phyloP scores from a whole-genome alignment of 1,140 invertebrate species.

The Phortica variegata region DNA sequence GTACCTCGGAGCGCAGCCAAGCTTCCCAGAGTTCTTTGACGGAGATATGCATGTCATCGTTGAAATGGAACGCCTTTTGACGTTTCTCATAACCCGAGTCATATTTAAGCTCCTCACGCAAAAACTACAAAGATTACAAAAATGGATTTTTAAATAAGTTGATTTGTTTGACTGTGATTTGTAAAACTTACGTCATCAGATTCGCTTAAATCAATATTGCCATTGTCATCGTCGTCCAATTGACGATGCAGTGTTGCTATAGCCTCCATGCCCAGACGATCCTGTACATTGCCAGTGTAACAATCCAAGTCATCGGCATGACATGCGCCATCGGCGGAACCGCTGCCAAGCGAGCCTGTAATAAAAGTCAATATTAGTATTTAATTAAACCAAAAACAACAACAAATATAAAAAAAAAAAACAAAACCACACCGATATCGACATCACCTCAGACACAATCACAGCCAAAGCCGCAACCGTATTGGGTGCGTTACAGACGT shows the following conservation, averaged over 20 bases:
- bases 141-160: not conserved
- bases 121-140: slow-evolving; percentile 69
- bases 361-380: no score
- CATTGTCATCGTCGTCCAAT: slow-evolving; percentile 92
- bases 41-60: slow-evolving; percentile 94
- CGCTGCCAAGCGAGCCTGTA: slow-evolving; percentile 49
- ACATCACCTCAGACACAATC: no score
- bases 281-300: slow-evolving; percentile 70
- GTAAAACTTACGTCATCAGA: slow-evolving; percentile 83
- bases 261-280: slow-evolving; percentile 83
- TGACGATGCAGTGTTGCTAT: slow-evolving; percentile 84
- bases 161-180: slow-evolving; percentile 5
- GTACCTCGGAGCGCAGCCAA: slow-evolving; percentile 85
- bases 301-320: slow-evolving; percentile 73
- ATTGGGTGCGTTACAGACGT: no score
- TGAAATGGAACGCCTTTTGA: slow-evolving; percentile 88
- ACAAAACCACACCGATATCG: no score
- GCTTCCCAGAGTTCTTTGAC: slow-evolving; percentile 93
- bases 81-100: slow-evolving; percentile 88
- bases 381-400: no score
- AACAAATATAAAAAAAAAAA: no score
- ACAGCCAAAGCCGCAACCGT: no score
- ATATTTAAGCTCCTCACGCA: slow-evolving; percentile 92
- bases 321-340: slow-evolving; percentile 45
- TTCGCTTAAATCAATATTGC: slow-evolving; percentile 90